Base-by-base conservation (phyloP, 2,888 invertebrate species). In the Xestia c-nigrum region DNA sequence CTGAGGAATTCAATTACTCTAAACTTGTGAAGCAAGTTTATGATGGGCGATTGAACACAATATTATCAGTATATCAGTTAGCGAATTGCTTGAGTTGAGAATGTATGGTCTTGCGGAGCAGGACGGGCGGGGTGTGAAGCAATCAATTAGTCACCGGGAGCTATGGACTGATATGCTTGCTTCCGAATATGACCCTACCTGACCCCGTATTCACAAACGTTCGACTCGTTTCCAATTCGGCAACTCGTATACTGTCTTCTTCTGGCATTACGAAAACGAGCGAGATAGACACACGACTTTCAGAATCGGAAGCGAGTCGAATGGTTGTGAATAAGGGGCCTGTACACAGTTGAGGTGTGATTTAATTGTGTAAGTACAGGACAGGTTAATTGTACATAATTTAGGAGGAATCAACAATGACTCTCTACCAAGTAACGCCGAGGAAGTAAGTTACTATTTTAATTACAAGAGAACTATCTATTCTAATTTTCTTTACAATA, bases 51-150 rank as follows among this genome's bases (percentile, higher is more conserved):
- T 47, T 68, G 6, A 19, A 40, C 5, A 31, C n/a, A 31, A 12
- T 21, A 52, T 5, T 38, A 43, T 43, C 19, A 19, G 21, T 16
- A n/a, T 52, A 76, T 52, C 46, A 79, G 12, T 67, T 40, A 24
- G 68, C 57, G 12, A 57, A 47, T 43, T 76, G 24, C 16, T 0
- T 40, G 46, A 61, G 9, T 68, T 52, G 59, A 76, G 72, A 61
- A 71, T 71, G 52, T 52, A 76, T 38, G 24, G 24, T 31, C 21
- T 31, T 21, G 24, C 16, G 16, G 12, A 40, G 24, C 3, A n/a
- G 57, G 24, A 1, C 5, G 31, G 24, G 3, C 5, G 31, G 66
- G 9, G 31, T 5, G 43, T 38, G 24, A 47, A 55, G 21, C 16
- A 47, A 21, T 61, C 12, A 61, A n/a, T 75, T 61, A 40, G 24